Evolutionary conservation across 1,140 invertebrate genomes (phyloP).

Genomic region (Neuroterus valhalla): DNA sequence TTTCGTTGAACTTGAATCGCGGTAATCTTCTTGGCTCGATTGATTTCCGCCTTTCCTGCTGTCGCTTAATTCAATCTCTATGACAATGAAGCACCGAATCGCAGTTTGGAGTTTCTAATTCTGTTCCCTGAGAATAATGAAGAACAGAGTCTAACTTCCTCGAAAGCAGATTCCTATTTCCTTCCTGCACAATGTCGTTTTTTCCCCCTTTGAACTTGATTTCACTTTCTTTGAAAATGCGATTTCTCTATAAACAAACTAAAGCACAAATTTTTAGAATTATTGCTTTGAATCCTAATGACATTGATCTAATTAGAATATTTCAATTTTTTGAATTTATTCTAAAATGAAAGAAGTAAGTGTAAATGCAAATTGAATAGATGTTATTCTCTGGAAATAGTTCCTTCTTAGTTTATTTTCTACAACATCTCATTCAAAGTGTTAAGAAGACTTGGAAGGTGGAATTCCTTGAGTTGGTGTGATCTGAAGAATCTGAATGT

Average conservation of each 20-base stretch:
- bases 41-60: slow-evolving; percentile 42
- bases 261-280: too few species aligned
- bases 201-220: background rate
- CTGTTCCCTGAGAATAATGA: slow-evolving; percentile 21
- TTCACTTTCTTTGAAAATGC: background rate
- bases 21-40: slow-evolving; percentile 52
- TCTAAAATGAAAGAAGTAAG: too few species aligned
- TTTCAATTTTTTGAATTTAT: too few species aligned
- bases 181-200: background rate
- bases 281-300: too few species aligned
- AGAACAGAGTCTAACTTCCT: background rate
- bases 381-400: too few species aligned
- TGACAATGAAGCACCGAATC: slow-evolving; percentile 51
- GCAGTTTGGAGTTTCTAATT: slow-evolving; percentile 56
- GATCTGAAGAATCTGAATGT: background rate
- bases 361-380: too few species aligned
- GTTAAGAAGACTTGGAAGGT: too few species aligned
- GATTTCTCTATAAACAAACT: background rate
- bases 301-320: too few species aligned
- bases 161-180: background rate
- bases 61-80: slow-evolving; percentile 55
- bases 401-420: too few species aligned
- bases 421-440: too few species aligned
- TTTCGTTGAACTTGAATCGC: slow-evolving; percentile 44
- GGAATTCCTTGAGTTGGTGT: too few species aligned